Conservation (phyloP, 2,888 invertebrate species). For the Caenorhabditis auriculariae region DNA sequence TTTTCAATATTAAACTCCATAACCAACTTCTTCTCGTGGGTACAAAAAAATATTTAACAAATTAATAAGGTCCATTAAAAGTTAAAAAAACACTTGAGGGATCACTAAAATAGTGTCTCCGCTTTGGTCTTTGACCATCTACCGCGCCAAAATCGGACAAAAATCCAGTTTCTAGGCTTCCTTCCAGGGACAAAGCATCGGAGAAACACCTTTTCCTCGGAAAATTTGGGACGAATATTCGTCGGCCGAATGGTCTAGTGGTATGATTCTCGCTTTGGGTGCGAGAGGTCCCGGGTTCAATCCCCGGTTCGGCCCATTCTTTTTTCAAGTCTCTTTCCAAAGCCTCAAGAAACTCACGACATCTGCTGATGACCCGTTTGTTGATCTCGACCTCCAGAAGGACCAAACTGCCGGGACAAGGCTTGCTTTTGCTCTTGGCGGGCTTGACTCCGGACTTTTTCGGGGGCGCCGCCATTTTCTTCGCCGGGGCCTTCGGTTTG, state of each 20-base stretch:
- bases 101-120: no score
- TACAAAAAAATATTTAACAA: no score
- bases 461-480: constrained; percentile 8
- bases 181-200: no score
- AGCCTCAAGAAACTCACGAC: constrained; percentile 27
- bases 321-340: neutral
- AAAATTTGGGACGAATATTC: no score
- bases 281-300: constrained; percentile 63
- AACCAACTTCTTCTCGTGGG: no score
- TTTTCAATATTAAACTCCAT: no score
- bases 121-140: no score
- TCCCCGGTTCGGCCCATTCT: constrained; percentile 26
- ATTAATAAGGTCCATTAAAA: no score
- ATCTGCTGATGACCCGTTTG: constrained; percentile 35
- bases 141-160: no score
- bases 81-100: no score
- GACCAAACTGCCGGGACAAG: constrained; percentile 34
- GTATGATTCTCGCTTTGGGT: constrained; percentile 63
- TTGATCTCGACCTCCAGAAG: constrained; percentile 36
- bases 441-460: constrained; percentile 4
- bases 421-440: constrained; percentile 3
- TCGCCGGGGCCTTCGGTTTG: constrained; percentile 15
- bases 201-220: no score
- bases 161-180: no score
- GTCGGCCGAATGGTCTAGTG: constrained; percentile 54